Evolutionary conservation across 2,888 invertebrate genomes (phyloP), one percentile per base, ranked within the genome.

Genomic region (Heliconius ethilla): DNA sequence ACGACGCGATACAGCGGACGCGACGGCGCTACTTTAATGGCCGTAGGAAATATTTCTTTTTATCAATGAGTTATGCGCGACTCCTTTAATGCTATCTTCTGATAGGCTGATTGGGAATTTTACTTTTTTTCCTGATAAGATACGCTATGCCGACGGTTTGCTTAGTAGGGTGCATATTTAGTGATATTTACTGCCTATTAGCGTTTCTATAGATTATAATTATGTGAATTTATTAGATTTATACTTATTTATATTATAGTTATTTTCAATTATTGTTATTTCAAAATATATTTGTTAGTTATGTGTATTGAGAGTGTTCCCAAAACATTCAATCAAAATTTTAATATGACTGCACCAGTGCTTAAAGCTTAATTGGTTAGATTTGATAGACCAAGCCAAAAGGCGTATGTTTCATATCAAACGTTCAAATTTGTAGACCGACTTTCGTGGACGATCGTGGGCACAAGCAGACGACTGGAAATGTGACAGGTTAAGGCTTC

Each of bases 41-140:
- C 27, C 70, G 74, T 66, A 78, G 76, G 66, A 78, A 80, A 80
- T 78, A 78, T 80, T 70, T 70, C 65, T 78, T 78, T 78, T 80
- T 80, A 78, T 76, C 80, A 63, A 18, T 76, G 70, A 70, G 74
- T 75, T 67, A 74, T 75, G 62, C 74, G 76, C 75, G 78, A 73
- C 67, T 78, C 29, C 65, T 62, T 69, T 78, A 75, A 70, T 74
- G 76, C 70, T 72, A 78, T 78, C 70, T 67, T 45, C 63, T 27
- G 69, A 67, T 67, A 62, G 74, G 62, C 74, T 74, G 74, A 75
- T 70, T 79, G 55, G 67, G 78, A 76, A 67, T 74, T 76, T 75
- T 63, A 33, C 55, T 77, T 65, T 51, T 65, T 66, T 51, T 27
- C 15, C 25, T 59, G 70, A 75, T 75, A 78, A 62, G n/a, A 72